Evolutionary conservation across 1,140 invertebrate species (phyloP).

Genomic region (Venturia canescens): DNA sequence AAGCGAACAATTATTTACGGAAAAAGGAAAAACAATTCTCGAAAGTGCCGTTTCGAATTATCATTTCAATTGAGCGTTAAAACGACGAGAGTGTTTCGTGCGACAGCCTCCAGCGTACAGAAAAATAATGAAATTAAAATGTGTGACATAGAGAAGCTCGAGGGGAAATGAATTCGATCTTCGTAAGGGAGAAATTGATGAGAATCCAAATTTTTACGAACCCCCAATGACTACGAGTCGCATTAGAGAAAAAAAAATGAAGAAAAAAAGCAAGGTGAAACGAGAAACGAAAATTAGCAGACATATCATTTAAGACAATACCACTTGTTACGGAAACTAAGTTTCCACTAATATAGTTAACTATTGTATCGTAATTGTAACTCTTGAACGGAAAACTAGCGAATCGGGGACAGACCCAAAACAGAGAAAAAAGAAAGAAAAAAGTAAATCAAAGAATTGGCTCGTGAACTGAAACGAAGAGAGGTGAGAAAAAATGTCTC

Average conservation of each 20-base stretch:
- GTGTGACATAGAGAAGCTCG: conserved; percentile 65
- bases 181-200: conserved; percentile 52
- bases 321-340: conserved; percentile 75
- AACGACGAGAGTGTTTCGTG: conserved; percentile 56
- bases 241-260: conserved; percentile 63
- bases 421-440: conserved; percentile 30
- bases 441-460: conserved; percentile 42
- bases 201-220: conserved; percentile 68
- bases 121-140: conserved; percentile 60
- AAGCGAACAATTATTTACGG: background rate
- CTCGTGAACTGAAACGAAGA: conserved; percentile 47
- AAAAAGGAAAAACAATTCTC: background rate
- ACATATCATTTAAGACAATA: conserved; percentile 78
- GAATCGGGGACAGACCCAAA: conserved; percentile 55
- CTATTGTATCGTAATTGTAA: conserved; percentile 67
- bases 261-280: conserved; percentile 6
- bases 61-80: conserved; percentile 30
- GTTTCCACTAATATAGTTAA: conserved; percentile 74
- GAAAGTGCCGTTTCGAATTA: conserved; percentile 1
- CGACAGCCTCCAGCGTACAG: conserved; percentile 67
- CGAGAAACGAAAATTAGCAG: conserved; percentile 73
- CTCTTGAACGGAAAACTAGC: conserved; percentile 63
- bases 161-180: conserved; percentile 60
- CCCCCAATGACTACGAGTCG: conserved; percentile 57
- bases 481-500: conserved; percentile 26